Evolutionary conservation across 2,113 vertebrate species (phyloP).

Genomic region (Ophiodon elongatus): DNA sequence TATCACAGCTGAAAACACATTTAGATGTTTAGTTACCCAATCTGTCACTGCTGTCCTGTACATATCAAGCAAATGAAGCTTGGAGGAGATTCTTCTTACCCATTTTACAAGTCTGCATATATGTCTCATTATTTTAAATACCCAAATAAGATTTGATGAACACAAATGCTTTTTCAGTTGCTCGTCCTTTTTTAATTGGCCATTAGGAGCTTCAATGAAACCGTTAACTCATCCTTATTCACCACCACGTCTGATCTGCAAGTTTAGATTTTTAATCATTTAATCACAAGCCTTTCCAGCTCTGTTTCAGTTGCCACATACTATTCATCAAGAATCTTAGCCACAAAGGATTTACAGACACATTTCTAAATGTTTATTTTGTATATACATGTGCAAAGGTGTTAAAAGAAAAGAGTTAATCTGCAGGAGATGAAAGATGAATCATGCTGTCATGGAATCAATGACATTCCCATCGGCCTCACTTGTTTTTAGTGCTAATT

Average conservation of each 20-base stretch:
- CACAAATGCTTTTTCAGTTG: not conserved
- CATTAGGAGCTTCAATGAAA: not conserved
- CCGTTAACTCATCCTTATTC: not conserved
- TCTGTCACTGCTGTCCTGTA: not conserved
- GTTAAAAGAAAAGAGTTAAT: not conserved
- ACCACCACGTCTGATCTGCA: not conserved
- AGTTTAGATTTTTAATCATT: not conserved
- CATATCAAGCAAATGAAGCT: not conserved
- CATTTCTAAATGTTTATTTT: not conserved
- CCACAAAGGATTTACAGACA: not conserved
- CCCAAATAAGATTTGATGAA: not conserved
- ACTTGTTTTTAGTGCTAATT: not conserved
- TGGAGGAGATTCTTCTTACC: not conserved
- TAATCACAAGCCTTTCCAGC: not conserved
- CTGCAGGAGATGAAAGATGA: not conserved
- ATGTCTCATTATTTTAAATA: not conserved
- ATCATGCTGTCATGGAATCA: too few species aligned
- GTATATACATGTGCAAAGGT: not conserved
- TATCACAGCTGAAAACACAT: not conserved
- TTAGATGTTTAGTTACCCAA: not conserved
- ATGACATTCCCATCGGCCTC: not conserved
- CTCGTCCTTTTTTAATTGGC: not conserved
- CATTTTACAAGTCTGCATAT: not conserved
- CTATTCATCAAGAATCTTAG: not conserved
- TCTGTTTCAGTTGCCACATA: not conserved